Conservation (phyloP, 2,113 vertebrate genomes). For the Callithrix jacchus region DNA sequence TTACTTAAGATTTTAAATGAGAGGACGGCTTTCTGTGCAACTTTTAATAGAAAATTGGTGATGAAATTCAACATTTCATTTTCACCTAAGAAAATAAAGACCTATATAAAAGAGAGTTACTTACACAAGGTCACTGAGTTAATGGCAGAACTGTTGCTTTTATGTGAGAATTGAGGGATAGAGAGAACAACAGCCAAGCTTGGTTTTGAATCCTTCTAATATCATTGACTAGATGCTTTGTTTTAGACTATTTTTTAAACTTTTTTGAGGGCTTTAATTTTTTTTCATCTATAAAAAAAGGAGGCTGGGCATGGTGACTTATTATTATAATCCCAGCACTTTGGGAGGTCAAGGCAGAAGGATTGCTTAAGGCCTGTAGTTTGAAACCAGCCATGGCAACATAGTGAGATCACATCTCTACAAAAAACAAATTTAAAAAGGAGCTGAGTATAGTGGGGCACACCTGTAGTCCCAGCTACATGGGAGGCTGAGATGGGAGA, state of each 20-base stretch:
- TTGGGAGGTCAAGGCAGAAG: too few relatives aligned
- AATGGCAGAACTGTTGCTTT: background rate
- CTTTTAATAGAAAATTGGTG: background rate
- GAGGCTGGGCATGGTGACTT: too few relatives aligned
- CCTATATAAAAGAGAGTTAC: background rate
- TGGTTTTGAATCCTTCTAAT: background rate
- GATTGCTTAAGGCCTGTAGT: too few relatives aligned
- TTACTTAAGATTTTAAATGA: slow-evolving; percentile 1
- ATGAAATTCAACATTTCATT: background rate
- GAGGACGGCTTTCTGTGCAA: background rate
- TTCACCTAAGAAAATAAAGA: background rate
- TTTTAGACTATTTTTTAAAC: background rate
- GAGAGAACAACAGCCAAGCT: background rate
- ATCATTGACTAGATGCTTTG: background rate
- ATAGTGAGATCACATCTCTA: too few relatives aligned
- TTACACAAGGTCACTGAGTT: slow-evolving; percentile 17
- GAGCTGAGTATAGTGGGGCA: too few relatives aligned
- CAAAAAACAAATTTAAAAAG: too few relatives aligned
- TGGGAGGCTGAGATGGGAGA: too few relatives aligned
- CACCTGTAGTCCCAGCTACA: too few relatives aligned
- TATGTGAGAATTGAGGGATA: background rate
- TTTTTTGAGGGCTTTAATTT: background rate
- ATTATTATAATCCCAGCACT: too few relatives aligned
- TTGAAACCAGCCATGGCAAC: too few relatives aligned
- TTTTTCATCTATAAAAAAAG: background rate